Base-by-base conservation (phyloP, 2,113 vertebrate species). In the Limnothrissa miodon region DNA sequence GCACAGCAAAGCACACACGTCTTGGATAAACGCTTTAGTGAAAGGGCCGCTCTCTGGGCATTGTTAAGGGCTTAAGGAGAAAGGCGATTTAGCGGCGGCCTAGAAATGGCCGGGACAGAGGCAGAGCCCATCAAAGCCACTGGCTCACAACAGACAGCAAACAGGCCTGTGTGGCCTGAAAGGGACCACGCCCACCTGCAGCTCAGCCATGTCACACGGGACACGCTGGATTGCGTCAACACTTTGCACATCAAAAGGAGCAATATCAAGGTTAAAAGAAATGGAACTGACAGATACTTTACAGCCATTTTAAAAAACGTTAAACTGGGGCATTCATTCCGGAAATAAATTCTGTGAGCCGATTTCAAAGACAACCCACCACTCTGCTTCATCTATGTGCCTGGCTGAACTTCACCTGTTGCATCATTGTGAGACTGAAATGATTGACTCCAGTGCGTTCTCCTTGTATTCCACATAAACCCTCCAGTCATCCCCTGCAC, bases 21-120 rank as follows among this genome's bases (percentile, higher is more conserved):
- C 33, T 36, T 36, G 66, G 66, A 33, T 74, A 74, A 74, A 74
- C 15, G 66, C 66, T 74, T 70, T 74, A 29, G 62, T 33, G 62
- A 70, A 29, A 29, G 62, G 66, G 13, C 33, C 0, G 66, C 29
- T 74, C 29, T 74, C 25, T 74, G 66, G 66, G 29, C 66, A 74
- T 74, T 74, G 66, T 74, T 74, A 17, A 33, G 15, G 15, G 66
- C 66, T 74, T 74, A 39, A 74, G 66, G 66, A 74, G 66, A 74
- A 74, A 74, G 66, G 66, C 66, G 66, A 36, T 74, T 74, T 74
- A 74, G 66, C 13, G 11, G 10, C 5, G 10, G 66, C 29, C 66
- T 74, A 29, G 33, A 74, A 74, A 74, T 15, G 66, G 66, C 33
- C 66, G 36, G 66, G 10, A 36, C 4, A 74, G 25, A 74, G 25